Conservation (phyloP, 2,113 vertebrate genomes). For the Epinephelus moara region DNA sequence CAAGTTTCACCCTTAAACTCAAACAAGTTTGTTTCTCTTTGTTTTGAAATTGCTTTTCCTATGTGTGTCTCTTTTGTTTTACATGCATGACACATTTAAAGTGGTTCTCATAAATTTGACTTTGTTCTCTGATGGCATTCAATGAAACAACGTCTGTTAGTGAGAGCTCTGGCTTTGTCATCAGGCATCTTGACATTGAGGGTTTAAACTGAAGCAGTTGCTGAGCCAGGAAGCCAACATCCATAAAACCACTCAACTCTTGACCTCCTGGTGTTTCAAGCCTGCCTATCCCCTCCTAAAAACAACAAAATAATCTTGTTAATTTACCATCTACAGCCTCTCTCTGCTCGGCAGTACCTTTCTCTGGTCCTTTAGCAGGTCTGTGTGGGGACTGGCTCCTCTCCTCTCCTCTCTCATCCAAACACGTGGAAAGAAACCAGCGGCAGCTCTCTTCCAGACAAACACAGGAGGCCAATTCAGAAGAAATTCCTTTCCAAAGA, state of each 20-base stretch:
- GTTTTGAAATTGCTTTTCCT: background rate
- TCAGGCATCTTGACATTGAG: background rate
- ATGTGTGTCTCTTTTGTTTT: background rate
- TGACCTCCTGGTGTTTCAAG: background rate
- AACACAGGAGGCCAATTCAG: background rate
- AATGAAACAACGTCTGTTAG: background rate
- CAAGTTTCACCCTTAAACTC: background rate
- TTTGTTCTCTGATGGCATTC: background rate
- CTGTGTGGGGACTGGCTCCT: constrained; percentile 6
- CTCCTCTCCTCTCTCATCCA: constrained; percentile 51
- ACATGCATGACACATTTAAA: background rate
- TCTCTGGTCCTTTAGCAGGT: constrained; percentile 39
- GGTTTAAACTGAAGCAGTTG: background rate
- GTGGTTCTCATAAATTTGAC: background rate
- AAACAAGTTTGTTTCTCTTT: background rate
- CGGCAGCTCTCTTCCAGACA: background rate
- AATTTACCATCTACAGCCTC: background rate
- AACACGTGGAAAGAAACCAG: background rate
- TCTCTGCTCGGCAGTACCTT: constrained; percentile 47
- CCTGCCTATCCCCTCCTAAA: background rate
- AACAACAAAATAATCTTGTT: background rate
- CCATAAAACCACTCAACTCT: constrained; percentile 5
- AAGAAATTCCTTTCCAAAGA: constrained; percentile 37
- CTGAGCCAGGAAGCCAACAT: constrained; percentile 1
- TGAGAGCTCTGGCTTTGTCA: background rate